phyloP scores from a whole-genome alignment of 2,113 vertebrate genomes.

The Tachuris rubrigastra region DNA sequence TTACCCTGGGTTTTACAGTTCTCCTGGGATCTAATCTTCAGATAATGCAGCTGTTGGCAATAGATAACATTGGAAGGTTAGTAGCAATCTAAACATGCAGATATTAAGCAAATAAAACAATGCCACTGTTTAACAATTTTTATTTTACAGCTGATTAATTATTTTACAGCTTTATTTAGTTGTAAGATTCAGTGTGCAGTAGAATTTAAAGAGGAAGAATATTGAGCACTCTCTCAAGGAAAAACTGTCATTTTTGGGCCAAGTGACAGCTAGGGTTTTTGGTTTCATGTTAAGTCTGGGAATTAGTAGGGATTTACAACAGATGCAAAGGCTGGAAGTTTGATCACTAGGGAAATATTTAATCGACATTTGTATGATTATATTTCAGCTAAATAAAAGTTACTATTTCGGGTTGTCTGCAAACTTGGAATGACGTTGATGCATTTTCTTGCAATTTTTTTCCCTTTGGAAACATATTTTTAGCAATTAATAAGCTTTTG shows the following conservation, averaged over 20 bases:
- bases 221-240: neutral
- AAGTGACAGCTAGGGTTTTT: neutral
- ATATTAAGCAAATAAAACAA: neutral
- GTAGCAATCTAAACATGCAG: neutral
- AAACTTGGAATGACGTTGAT: neutral
- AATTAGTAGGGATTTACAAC: neutral
- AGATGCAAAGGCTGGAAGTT: neutral
- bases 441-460: neutral
- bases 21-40: neutral
- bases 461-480: conserved; percentile 33
- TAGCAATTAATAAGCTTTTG: conserved; percentile 35
- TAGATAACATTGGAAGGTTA: neutral
- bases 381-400: conserved; percentile 4
- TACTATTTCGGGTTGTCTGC: neutral
- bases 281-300: neutral
- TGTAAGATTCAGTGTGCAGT: neutral
- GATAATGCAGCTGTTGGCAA: neutral
- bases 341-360: neutral
- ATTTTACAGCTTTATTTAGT: neutral
- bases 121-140: neutral
- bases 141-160: neutral
- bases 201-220: neutral
- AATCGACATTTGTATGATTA: conserved; percentile 10
- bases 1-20: neutral
- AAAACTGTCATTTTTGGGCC: neutral